phyloP scores from a whole-genome alignment of 2,113 vertebrate species.

The Semnopithecus entellus region DNA sequence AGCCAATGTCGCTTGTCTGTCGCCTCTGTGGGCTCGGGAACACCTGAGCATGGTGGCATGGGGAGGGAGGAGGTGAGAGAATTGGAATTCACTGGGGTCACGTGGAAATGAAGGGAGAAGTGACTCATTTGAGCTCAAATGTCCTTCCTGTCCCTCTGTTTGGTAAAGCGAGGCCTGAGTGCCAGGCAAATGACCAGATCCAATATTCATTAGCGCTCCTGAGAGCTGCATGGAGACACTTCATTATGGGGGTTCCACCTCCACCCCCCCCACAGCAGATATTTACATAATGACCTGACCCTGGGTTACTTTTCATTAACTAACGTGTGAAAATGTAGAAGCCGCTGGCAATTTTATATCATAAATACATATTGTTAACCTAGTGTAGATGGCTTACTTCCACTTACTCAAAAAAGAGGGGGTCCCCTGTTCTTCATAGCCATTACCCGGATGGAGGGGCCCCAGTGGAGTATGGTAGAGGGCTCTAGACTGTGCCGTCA shows the following conservation, averaged over 20 bases:
- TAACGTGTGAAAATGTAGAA: conserved; percentile 83
- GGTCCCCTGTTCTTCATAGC: conserved; percentile 69
- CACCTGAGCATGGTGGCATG: fast-evolving
- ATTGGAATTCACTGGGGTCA: background rate
- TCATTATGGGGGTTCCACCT: conserved; percentile 87
- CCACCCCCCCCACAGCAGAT: conserved; percentile 83
- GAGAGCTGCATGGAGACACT: conserved; percentile 77
- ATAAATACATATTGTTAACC: conserved; percentile 85
- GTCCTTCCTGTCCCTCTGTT: background rate
- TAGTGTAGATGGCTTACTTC: conserved; percentile 78
- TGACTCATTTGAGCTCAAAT: background rate
- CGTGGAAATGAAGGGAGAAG: fast-evolving
- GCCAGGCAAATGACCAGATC: conserved; percentile 74
- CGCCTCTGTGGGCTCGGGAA: conserved; percentile 59
- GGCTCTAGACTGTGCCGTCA: background rate
- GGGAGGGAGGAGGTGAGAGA: background rate
- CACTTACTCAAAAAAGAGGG: conserved; percentile 54
- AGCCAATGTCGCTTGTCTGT: conserved; percentile 21
- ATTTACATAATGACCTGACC: conserved; percentile 92
- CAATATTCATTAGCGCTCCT: conserved; percentile 80
- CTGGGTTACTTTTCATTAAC: conserved; percentile 90
- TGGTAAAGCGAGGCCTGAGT: background rate
- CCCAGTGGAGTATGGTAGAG: fast-evolving
- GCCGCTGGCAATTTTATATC: conserved; percentile 82
- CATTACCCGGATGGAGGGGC: conserved; percentile 19